Evolutionary conservation across 92 coral and sea anemone species (phyloP).

Genomic region (Porites divaricata): DNA sequence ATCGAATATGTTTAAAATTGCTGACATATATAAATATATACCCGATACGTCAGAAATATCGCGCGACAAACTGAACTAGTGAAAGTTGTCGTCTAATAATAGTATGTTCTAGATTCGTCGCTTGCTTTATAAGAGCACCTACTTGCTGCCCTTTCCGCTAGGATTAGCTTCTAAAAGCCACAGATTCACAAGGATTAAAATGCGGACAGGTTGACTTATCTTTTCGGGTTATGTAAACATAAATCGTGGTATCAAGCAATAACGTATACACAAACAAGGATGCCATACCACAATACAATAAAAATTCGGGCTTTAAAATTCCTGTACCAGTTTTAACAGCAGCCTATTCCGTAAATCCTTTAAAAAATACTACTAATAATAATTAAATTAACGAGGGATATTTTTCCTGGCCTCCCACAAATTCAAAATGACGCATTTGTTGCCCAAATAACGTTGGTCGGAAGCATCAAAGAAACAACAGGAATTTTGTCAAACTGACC

Average conservation of each 20-base stretch:
- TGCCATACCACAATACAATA: neutral
- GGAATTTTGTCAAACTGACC: slow-evolving; percentile 17
- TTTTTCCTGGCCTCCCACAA: neutral
- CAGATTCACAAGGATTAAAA: slow-evolving; percentile 10
- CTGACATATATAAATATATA: neutral
- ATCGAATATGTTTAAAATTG: slow-evolving; percentile 30
- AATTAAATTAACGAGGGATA: neutral
- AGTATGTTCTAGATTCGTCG: neutral
- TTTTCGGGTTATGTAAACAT: slow-evolving; percentile 9
- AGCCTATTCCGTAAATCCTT: neutral
- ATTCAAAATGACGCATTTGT: slow-evolving; percentile 7
- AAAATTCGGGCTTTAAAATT: neutral
- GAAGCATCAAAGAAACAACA: slow-evolving; percentile 30
- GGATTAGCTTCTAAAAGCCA: slow-evolving; percentile 18
- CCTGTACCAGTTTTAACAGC: neutral
- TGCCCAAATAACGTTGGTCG: slow-evolving; percentile 9
- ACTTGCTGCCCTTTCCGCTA: slow-evolving; percentile 3
- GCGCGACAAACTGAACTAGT: neutral
- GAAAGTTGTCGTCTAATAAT: slow-evolving; percentile 7
- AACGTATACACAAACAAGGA: neutral
- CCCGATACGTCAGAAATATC: neutral
- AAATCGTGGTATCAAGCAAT: neutral
- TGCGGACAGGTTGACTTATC: neutral
- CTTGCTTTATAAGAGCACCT: neutral
- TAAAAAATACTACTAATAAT: neutral